Evolutionary conservation across 2,888 invertebrate genomes (phyloP).

Genomic region (Tortricodes alternella): DNA sequence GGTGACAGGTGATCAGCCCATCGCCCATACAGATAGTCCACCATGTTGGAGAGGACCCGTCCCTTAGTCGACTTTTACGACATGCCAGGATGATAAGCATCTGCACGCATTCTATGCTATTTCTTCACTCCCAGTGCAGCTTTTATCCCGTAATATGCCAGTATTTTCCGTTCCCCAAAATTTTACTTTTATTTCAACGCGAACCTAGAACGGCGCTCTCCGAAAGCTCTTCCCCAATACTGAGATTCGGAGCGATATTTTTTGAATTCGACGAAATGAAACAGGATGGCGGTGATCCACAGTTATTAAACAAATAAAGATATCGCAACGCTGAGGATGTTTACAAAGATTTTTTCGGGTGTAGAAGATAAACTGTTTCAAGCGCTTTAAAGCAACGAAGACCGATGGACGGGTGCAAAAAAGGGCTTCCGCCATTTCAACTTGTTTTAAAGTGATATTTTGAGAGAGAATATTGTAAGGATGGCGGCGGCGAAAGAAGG

Average conservation of each 20-base stretch:
- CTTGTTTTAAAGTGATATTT: conserved; percentile 18
- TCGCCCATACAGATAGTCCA: no score
- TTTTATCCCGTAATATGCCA: conserved; percentile 21
- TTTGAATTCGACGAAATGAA: conserved; percentile 40
- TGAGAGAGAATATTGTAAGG: conserved; percentile 16
- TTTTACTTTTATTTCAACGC: conserved; percentile 28
- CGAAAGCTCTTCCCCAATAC: conserved; percentile 29
- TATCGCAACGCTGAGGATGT: conserved; percentile 16
- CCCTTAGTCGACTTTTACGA: no score
- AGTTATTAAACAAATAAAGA: conserved; percentile 29
- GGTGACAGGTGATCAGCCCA: no score
- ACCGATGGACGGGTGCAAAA: conserved; percentile 15
- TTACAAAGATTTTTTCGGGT: conserved; percentile 8
- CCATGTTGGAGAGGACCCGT: no score
- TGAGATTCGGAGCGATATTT: conserved; percentile 38
- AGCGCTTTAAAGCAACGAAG: not conserved
- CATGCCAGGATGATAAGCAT: no score
- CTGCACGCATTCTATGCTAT: no score
- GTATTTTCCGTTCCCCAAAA: conserved; percentile 25
- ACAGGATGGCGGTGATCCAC: conserved; percentile 32
- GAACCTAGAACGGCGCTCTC: conserved; percentile 15
- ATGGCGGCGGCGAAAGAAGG: conserved; percentile 22
- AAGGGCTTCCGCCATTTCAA: conserved; percentile 22
- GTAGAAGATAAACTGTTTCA: conserved; percentile 8
- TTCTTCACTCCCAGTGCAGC: no score